Conservation (phyloP, 2,113 vertebrate species). For the Leiothrix lutea region DNA sequence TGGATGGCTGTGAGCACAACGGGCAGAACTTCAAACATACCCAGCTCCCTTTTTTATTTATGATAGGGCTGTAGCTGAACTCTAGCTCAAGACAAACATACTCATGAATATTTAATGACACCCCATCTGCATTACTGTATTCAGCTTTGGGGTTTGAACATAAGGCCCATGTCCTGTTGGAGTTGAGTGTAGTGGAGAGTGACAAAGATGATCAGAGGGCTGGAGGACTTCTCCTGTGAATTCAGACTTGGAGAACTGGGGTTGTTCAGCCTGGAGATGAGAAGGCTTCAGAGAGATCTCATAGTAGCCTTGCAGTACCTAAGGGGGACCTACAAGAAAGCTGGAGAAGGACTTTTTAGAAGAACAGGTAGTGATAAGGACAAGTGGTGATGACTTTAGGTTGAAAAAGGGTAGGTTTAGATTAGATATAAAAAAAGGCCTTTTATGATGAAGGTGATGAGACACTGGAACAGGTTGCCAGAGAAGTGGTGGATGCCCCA, state of each 20-base stretch:
- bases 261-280: background rate
- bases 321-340: background rate
- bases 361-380: background rate
- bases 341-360: background rate
- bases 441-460: background rate
- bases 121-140: background rate
- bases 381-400: background rate
- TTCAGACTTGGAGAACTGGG: background rate
- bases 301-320: background rate
- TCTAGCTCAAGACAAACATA: background rate
- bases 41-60: background rate
- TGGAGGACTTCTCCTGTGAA: background rate
- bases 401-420: background rate
- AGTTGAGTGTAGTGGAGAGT: background rate
- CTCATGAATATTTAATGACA: background rate
- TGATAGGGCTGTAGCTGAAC: background rate
- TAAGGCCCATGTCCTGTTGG: background rate
- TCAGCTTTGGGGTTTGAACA: background rate
- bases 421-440: background rate
- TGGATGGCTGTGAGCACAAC: background rate
- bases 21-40: background rate
- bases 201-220: background rate
- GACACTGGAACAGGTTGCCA: background rate
- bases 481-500: background rate
- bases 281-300: background rate